phyloP scores from a whole-genome alignment of 2,797 vertebrate species.

The Parambassis ranga region DNA sequence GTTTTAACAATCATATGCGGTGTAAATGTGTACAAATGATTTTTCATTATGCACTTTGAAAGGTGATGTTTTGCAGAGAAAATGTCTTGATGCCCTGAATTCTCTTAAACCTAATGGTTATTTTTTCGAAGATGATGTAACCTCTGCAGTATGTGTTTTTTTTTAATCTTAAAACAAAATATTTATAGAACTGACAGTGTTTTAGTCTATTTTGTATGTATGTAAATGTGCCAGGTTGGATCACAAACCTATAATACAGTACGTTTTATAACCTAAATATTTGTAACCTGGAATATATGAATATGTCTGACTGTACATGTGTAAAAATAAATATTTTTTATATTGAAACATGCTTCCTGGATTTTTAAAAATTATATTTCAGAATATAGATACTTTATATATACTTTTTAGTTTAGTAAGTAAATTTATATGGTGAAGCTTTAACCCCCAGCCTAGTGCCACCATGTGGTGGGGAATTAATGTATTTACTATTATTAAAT shows the following conservation, averaged over 20 bases:
- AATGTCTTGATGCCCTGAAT: conserved; percentile 29
- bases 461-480: no score
- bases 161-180: conserved; percentile 29
- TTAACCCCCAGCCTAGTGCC: no score
- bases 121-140: conserved; percentile 7
- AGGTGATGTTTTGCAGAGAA: conserved; percentile 20
- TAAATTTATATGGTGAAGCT: no score
- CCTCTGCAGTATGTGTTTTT: conserved; percentile 38
- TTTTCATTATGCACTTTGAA: conserved; percentile 63
- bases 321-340: conserved; percentile 76
- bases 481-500: no score
- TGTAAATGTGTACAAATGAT: conserved; percentile 42
- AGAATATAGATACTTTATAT: no score
- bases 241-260: conserved; percentile 54
- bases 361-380: conserved; percentile 7
- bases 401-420: no score
- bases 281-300: conserved; percentile 58
- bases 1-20: conserved; percentile 35
- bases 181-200: conserved; percentile 39
- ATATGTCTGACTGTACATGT: conserved; percentile 57
- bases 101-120: conserved; percentile 20
- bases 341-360: conserved; percentile 26
- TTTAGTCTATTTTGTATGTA: conserved; percentile 61
- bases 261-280: conserved; percentile 62
- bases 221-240: conserved; percentile 65